Evolutionary conservation across 2,888 invertebrate genomes (phyloP).

Genomic region (Didymodactylos carnosus): DNA sequence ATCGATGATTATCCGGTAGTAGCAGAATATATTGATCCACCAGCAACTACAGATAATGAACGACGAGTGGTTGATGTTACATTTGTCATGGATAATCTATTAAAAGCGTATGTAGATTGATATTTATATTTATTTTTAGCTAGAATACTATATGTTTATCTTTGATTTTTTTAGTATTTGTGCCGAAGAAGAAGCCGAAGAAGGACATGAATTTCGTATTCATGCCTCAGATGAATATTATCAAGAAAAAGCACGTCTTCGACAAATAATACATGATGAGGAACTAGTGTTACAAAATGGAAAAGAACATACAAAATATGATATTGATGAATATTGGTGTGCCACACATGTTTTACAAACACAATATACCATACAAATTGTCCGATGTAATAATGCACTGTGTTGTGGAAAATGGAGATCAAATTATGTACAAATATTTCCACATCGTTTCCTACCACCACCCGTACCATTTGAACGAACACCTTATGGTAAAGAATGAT

Average conservation of each 20-base stretch:
- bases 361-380: not conserved
- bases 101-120: not conserved
- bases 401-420: not conserved
- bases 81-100: not conserved
- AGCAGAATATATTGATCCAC: slow-evolving; percentile 9
- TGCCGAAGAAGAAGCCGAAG: not conserved
- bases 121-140: not conserved
- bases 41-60: not conserved
- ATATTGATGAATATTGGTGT: not conserved
- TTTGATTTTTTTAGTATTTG: not conserved
- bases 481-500: too few relatives aligned
- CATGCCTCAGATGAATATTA: not conserved
- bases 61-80: not conserved
- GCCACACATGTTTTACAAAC: not conserved
- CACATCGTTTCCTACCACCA: not conserved
- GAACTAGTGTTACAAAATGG: too few relatives aligned
- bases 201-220: not conserved
- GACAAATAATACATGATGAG: not conserved
- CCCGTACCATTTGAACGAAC: not conserved
- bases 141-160: not conserved
- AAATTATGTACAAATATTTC: not conserved
- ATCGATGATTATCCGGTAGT: slow-evolving; percentile 20
- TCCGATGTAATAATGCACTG: not conserved
- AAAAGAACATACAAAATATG: not conserved
- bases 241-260: not conserved